These are phyloP conservation scores for Erannis defoliaria DNA, from an alignment of 2,888 invertebrate genomes.

Conservation along the genomic window DNA sequence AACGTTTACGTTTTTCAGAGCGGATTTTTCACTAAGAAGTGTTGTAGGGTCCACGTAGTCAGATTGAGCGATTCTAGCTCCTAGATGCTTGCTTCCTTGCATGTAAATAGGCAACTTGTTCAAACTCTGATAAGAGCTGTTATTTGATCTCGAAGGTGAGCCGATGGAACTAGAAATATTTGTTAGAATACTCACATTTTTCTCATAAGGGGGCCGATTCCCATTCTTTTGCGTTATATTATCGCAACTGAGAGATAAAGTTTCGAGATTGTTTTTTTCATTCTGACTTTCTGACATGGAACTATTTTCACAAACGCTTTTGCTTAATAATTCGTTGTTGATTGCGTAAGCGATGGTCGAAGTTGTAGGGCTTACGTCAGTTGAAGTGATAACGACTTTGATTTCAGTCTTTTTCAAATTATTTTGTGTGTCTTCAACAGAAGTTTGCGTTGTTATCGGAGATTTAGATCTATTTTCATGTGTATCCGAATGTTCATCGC, in stretches of 20 bases:
- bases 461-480: slow-evolving; percentile 67
- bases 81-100: slow-evolving; percentile 93
- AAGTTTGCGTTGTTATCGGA: slow-evolving; percentile 46
- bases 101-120: slow-evolving; percentile 88
- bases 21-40: slow-evolving; percentile 82
- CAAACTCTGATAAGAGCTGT: slow-evolving; percentile 74
- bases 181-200: slow-evolving; percentile 72
- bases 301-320: slow-evolving; percentile 74
- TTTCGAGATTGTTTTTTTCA: slow-evolving; percentile 74
- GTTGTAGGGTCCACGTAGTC: slow-evolving; percentile 95
- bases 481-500: slow-evolving; percentile 78
- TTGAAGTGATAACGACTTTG: slow-evolving; percentile 76
- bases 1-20: slow-evolving; percentile 85
- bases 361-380: slow-evolving; percentile 67
- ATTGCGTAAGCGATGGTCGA: slow-evolving; percentile 61
- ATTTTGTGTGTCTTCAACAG: slow-evolving; percentile 55
- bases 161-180: slow-evolving; percentile 62
- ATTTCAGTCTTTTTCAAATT: slow-evolving; percentile 66
- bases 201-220: slow-evolving; percentile 66
- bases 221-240: slow-evolving; percentile 69
- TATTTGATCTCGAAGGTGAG: slow-evolving; percentile 73
- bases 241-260: slow-evolving; percentile 76
- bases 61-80: slow-evolving; percentile 95
- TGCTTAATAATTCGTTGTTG: slow-evolving; percentile 69
- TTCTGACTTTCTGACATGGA: slow-evolving; percentile 73